Base-by-base conservation (phyloP, 1,140 invertebrate species). In the Drosophila ogumai region DNA sequence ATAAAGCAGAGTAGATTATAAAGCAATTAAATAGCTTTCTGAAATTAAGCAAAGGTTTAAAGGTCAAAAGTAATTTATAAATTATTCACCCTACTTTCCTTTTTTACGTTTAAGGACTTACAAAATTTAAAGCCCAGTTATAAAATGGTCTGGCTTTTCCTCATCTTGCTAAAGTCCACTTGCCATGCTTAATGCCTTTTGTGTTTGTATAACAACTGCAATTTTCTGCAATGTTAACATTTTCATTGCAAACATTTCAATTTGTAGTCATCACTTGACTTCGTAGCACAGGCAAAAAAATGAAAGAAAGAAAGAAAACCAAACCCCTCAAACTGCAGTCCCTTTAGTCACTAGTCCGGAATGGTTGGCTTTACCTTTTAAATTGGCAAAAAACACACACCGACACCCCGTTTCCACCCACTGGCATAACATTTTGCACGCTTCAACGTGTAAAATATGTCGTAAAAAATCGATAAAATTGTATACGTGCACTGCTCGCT, bases 401-500 rank as follows among this genome's bases (percentile, higher is more conserved):
- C 19, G 12, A 38, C 25, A 32, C 31, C 40, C 43, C 19, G 0
- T 54, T 31, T 43, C 36, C 41, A 44, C 44, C 44, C 25, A 25
- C 43, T 46, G 19, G 36, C 69, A 61, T 28, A 50, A 32, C 49
- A 66, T 82, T 81, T 82, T 79, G 80, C 81, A 75, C 76, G 78
- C 81, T 76, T 67, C 47, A 74, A 54, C 44, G 64, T 82, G 80
- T 79, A 58, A 82, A 82, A 82, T 65, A 55, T 79, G 80, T 75
- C 75, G 79, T 87, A 82, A 82, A 86, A 87, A 87, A 87, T 87
- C 82, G 60, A 87, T 87, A 82, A 74, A 82, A 82, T 55, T 59
- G 56, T 61, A 87, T 75, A 79, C 64, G 63, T 76, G 74, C 73
- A 38, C 2, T 41, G 19, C 36, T 19, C 12, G 38, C 13, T n/a